Percentiles rank a stretch among this genome's conserved stretches.
Conservation (phyloP, 2,797 vertebrate genomes). For the Parauchenoglanis punctatus region DNA sequence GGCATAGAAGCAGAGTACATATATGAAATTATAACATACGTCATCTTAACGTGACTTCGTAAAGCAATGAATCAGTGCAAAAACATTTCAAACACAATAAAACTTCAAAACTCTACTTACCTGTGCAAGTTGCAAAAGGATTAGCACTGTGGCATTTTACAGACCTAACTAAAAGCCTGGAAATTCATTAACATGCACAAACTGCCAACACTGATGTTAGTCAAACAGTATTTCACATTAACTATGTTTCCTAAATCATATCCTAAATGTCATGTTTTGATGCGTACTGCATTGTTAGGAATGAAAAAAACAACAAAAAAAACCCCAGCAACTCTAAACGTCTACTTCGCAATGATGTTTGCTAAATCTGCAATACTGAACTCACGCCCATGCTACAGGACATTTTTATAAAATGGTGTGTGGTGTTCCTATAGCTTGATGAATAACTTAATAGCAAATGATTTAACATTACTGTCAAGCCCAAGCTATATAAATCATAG, state of each 20-base stretch:
- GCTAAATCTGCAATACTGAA: constrained; percentile 17
- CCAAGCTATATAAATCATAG: background rate
- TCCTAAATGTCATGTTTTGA: background rate
- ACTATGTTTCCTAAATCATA: background rate
- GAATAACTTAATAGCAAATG: constrained; percentile 25
- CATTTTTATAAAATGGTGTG: background rate
- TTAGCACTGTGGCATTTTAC: constrained; percentile 38
- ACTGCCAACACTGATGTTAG: background rate
- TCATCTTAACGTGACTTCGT: background rate
- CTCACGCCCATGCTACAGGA: background rate
- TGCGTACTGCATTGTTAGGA: background rate
- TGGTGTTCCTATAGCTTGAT: constrained; percentile 15
- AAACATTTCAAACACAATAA: constrained; percentile 44
- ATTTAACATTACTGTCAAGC: constrained; percentile 3
- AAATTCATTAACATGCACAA: constrained; percentile 25
- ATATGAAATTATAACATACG: background rate
- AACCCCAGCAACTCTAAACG: background rate
- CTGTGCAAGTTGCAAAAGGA: constrained; percentile 56
- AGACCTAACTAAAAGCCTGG: constrained; percentile 36
- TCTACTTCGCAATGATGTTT: background rate
- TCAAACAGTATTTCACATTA: constrained; percentile 21
- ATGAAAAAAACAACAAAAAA: no score
- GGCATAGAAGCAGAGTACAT: background rate
- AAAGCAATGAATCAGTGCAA: constrained; percentile 47
- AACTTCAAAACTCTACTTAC: constrained; percentile 38